Conservation (phyloP, 2,113 vertebrate species). For the Tautogolabrus adspersus region DNA sequence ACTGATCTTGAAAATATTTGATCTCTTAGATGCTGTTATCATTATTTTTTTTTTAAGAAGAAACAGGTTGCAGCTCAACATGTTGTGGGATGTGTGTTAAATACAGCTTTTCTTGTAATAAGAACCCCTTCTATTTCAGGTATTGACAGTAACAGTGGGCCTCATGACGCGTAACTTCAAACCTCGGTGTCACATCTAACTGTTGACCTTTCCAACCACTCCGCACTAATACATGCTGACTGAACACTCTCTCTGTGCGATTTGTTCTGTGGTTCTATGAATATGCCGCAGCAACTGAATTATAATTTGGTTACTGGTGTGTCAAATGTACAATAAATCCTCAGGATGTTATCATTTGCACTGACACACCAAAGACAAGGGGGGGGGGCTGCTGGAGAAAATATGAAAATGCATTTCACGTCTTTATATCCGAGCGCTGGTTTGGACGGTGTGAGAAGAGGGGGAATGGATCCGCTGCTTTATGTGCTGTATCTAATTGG, state of each 20-base stretch:
- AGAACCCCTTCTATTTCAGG: slow-evolving; percentile 4
- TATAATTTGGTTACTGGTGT: slow-evolving; percentile 82
- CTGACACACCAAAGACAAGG: slow-evolving; percentile 60
- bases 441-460: slow-evolving; percentile 73
- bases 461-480: slow-evolving; percentile 83
- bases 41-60: background rate
- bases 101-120: slow-evolving; percentile 10
- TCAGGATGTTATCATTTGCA: slow-evolving; percentile 82
- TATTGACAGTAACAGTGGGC: slow-evolving; percentile 17
- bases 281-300: slow-evolving; percentile 72
- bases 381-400: slow-evolving; percentile 33
- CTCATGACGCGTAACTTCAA: slow-evolving; percentile 42
- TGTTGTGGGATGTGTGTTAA: slow-evolving; percentile 2
- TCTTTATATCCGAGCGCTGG: slow-evolving; percentile 78
- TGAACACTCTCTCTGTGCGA: slow-evolving; percentile 49
- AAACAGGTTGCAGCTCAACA: background rate
- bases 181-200: slow-evolving; percentile 48
- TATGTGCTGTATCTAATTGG: slow-evolving; percentile 87
- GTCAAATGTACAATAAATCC: slow-evolving; percentile 84
- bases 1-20: background rate
- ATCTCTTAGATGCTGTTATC: background rate
- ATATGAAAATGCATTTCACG: slow-evolving; percentile 79
- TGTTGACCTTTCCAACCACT: slow-evolving; percentile 68
- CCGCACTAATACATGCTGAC: slow-evolving; percentile 50
- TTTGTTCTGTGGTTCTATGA: slow-evolving; percentile 59